Conservation (phyloP, 1,140 invertebrate genomes). For the Lycorma delicatula region DNA sequence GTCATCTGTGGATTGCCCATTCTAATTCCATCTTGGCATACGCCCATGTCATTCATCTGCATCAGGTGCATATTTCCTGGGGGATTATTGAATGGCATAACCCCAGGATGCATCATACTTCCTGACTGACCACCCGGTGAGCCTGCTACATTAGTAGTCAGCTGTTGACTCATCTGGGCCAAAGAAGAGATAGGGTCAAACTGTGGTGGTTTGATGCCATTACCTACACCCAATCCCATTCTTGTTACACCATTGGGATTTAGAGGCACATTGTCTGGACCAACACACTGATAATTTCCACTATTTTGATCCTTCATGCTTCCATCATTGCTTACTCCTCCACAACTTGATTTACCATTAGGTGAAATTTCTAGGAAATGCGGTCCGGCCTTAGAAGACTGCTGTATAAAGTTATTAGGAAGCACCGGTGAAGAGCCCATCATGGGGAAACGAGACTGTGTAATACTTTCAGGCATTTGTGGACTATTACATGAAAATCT, state of each 20-base stretch:
- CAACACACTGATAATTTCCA: conserved; percentile 25
- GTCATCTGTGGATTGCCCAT: conserved; percentile 32
- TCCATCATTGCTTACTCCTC: background rate
- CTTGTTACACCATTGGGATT: conserved; percentile 67
- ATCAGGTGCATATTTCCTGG: conserved; percentile 43
- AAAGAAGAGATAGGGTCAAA: conserved; percentile 91
- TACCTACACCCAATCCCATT: conserved; percentile 35
- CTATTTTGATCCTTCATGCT: conserved; percentile 7
- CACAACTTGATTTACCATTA: conserved; percentile 12
- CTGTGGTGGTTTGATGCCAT: conserved; percentile 47
- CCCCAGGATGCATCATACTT: conserved; percentile 40
- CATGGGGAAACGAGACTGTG: conserved; percentile 14
- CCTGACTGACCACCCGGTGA: conserved; percentile 41
- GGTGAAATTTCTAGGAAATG: conserved; percentile 20
- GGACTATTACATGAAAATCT: conserved; percentile 14
- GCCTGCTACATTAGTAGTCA: conserved; percentile 65
- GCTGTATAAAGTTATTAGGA: conserved; percentile 15
- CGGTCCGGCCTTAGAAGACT: conserved; percentile 14
- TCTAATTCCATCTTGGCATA: conserved; percentile 38
- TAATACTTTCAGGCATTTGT: conserved; percentile 9
- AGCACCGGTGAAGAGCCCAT: conserved; percentile 14
- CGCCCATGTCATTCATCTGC: conserved; percentile 41
- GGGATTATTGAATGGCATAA: conserved; percentile 44
- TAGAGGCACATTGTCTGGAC: conserved; percentile 66
- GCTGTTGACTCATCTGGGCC: conserved; percentile 87